phyloP scores from a whole-genome alignment of 1,140 invertebrate species.

The Penaeus chinensis region DNA sequence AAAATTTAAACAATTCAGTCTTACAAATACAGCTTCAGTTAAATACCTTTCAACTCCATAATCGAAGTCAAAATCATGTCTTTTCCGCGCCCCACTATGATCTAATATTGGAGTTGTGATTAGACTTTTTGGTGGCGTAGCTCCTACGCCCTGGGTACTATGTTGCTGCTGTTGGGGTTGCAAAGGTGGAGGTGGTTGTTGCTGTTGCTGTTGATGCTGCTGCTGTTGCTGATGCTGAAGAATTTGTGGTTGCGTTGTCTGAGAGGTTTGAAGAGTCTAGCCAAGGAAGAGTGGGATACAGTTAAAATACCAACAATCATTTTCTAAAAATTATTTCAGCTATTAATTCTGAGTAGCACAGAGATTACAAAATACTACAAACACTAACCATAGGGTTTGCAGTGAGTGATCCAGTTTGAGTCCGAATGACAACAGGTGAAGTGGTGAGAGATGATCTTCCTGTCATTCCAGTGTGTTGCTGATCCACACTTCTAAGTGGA shows the following conservation, averaged over 20 bases:
- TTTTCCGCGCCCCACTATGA: slow-evolving; percentile 74
- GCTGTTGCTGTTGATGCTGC: slow-evolving; percentile 28
- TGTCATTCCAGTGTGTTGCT: slow-evolving; percentile 44
- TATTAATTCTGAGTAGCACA: no score
- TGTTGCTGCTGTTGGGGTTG: slow-evolving; percentile 52
- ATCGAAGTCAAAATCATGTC: slow-evolving; percentile 73
- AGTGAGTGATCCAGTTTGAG: slow-evolving; percentile 48
- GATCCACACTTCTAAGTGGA: slow-evolving; percentile 42
- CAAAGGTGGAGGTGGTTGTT: slow-evolving; percentile 30
- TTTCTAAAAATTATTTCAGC: no score
- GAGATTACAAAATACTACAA: not conserved
- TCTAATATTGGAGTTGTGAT: slow-evolving; percentile 76
- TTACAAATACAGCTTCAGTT: not conserved
- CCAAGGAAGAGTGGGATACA: no score
- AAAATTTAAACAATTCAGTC: slow-evolving; percentile 3
- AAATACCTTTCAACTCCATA: slow-evolving; percentile 74
- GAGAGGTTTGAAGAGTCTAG: no score
- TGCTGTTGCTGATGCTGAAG: slow-evolving; percentile 30
- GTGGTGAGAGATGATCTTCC: slow-evolving; percentile 40
- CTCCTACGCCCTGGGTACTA: slow-evolving; percentile 28
- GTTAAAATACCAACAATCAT: no score
- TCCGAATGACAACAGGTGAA: slow-evolving; percentile 55
- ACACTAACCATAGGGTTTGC: slow-evolving; percentile 42
- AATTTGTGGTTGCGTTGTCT: slow-evolving; percentile 14
- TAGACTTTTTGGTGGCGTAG: slow-evolving; percentile 53